phyloP scores from a whole-genome alignment of 2,888 invertebrate species.

The Phrixothrix hirtus region DNA sequence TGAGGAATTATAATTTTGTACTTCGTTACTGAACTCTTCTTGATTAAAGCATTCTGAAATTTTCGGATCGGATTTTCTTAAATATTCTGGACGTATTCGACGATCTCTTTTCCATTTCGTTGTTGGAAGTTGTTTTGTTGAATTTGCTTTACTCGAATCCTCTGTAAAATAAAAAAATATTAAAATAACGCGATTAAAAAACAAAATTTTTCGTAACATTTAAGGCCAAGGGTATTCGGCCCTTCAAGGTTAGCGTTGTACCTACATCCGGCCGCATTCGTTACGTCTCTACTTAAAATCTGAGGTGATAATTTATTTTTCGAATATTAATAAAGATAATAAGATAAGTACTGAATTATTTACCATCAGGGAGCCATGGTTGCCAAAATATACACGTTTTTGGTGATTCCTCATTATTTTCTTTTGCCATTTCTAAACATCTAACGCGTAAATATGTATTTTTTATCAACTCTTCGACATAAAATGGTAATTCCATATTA shows the following conservation, averaged over 20 bases:
- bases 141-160: slow-evolving; percentile 43
- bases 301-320: no score
- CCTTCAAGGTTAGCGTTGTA: slow-evolving; percentile 23
- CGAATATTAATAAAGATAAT: no score
- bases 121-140: slow-evolving; percentile 66
- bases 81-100: slow-evolving; percentile 58
- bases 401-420: slow-evolving; percentile 13
- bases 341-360: no score
- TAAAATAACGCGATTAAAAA: not conserved
- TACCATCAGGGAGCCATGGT: slow-evolving; percentile 55
- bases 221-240: slow-evolving; percentile 19
- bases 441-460: slow-evolving; percentile 40
- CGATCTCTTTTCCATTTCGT: slow-evolving; percentile 75
- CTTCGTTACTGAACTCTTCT: slow-evolving; percentile 35
- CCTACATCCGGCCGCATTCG: slow-evolving; percentile 41
- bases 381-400: slow-evolving; percentile 51
- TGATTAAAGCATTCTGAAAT: slow-evolving; percentile 48
- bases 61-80: slow-evolving; percentile 54
- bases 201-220: not conserved
- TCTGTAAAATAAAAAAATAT: slow-evolving; percentile 50
- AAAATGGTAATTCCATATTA: slow-evolving; percentile 48
- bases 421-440: slow-evolving; percentile 24
- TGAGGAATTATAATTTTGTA: slow-evolving; percentile 12
- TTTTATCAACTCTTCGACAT: slow-evolving; percentile 46
- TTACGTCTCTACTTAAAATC: not conserved